A percentile compares a stretch with the other conserved stretches of the same genome.
phyloP scores from a whole-genome alignment of 2,888 invertebrate genomes.

The Punctoribates punctum region DNA sequence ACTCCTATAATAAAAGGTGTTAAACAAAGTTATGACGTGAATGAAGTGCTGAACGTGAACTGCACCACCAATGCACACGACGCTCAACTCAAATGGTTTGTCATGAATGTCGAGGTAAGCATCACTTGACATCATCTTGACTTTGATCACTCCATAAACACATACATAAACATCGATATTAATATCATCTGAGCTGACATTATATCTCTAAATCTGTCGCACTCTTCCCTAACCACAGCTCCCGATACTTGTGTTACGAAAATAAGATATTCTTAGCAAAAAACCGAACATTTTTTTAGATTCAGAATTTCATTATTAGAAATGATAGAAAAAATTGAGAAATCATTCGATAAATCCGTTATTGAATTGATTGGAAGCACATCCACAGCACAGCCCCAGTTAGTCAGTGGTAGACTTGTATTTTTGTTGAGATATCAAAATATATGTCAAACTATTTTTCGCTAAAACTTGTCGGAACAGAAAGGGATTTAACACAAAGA shows the following conservation, averaged over 20 bases:
- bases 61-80: constrained; percentile 37
- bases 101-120: constrained; percentile 42
- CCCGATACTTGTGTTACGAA: background rate
- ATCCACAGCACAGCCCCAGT: no score
- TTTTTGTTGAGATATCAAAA: background rate
- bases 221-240: background rate
- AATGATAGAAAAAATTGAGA: no score
- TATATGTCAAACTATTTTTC: background rate
- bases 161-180: constrained; percentile 6
- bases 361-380: no score
- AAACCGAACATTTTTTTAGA: no score
- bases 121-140: constrained; percentile 31
- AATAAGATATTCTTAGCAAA: no score
- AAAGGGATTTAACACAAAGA: background rate
- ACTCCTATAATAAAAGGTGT: constrained; percentile 42
- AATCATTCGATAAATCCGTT: no score
- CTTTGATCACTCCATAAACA: constrained; percentile 1
- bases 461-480: background rate
- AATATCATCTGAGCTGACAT: background rate
- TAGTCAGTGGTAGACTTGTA: no score
- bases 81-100: constrained; percentile 42
- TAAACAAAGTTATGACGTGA: constrained; percentile 36
- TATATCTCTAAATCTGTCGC: background rate
- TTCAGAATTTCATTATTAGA: no score
- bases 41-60: constrained; percentile 40